Evolutionary conservation across 2,797 vertebrate genomes (phyloP).

Genomic region (Merluccius polli): DNA sequence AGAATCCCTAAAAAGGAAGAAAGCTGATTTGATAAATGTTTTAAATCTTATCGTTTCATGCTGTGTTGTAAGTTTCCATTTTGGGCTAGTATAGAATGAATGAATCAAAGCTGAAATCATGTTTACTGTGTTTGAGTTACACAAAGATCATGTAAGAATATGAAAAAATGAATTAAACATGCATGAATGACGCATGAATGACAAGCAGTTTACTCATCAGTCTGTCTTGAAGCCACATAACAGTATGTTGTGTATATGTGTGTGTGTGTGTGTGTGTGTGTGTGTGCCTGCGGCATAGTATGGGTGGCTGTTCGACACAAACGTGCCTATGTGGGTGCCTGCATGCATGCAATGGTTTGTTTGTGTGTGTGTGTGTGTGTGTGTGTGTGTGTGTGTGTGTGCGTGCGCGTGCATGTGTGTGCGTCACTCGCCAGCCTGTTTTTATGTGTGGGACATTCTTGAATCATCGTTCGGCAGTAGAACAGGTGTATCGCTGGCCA

Average conservation of each 20-base stretch:
- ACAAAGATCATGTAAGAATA: background rate
- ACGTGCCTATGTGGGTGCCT: too few species aligned
- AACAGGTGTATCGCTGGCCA: constrained; percentile 50
- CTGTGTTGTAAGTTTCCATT: background rate
- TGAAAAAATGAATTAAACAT: background rate
- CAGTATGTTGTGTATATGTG: background rate
- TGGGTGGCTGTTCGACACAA: too few species aligned
- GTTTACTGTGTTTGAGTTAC: background rate
- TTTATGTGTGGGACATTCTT: constrained; percentile 18
- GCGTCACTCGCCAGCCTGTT: constrained; percentile 2
- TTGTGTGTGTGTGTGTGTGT: constrained; percentile 30
- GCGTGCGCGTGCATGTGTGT: constrained; percentile 17
- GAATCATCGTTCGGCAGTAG: constrained; percentile 12
- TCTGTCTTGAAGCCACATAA: background rate
- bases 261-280: background rate
- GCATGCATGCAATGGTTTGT: too few species aligned
- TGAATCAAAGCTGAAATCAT: background rate
- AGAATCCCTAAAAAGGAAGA: too few species aligned
- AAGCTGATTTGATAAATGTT: too few species aligned
- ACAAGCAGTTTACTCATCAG: background rate
- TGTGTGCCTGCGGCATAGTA: too few species aligned
- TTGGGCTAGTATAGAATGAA: background rate
- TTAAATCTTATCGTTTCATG: too few species aligned
- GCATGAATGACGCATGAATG: background rate
- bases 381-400: constrained; percentile 24